Evolutionary conservation across 1,140 invertebrate genomes (phyloP).

Genomic region (Drosophila biarmipes): DNA sequence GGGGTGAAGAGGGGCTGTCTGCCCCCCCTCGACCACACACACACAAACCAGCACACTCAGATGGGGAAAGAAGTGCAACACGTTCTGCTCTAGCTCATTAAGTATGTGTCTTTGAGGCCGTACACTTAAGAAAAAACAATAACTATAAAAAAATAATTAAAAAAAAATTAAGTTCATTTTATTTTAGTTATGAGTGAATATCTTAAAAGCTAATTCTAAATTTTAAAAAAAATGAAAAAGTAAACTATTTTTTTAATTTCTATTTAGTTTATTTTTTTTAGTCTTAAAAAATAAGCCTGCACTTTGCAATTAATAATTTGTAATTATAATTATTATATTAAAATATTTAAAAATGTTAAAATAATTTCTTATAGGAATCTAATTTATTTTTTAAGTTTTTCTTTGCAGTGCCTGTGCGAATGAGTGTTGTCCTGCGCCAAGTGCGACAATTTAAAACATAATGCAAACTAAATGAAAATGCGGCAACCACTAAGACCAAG

Average conservation of each 20-base stretch:
- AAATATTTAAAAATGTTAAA: no score
- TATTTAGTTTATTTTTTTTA: no score
- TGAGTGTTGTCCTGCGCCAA: constrained; percentile 47
- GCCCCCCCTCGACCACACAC: constrained; percentile 11
- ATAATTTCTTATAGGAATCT: no score
- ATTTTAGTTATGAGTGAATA: no score
- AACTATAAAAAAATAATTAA: not conserved
- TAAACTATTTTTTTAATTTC: no score
- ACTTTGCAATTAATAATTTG: no score
- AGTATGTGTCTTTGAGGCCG: constrained; percentile 42
- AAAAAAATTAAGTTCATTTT: no score
- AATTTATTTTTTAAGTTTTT: constrained; percentile 1
- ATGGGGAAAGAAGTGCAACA: constrained; percentile 53
- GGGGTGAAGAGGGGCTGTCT: constrained; percentile 29
- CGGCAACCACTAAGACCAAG: constrained; percentile 36
- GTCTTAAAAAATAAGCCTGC: no score
- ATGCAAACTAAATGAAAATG: constrained; percentile 83
- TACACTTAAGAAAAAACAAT: not conserved
- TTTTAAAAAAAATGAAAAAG: no score
- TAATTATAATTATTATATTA: no score
- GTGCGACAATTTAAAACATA: constrained; percentile 78
- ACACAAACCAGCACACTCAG: not conserved
- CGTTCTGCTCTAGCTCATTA: constrained; percentile 68
- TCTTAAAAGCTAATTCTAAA: no score
- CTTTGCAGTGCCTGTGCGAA: constrained; percentile 25